Evolutionary conservation across 2,797 vertebrate genomes (phyloP), one percentile per base, ranked within the genome.

Genomic region (Cirrhinus mrigala): DNA sequence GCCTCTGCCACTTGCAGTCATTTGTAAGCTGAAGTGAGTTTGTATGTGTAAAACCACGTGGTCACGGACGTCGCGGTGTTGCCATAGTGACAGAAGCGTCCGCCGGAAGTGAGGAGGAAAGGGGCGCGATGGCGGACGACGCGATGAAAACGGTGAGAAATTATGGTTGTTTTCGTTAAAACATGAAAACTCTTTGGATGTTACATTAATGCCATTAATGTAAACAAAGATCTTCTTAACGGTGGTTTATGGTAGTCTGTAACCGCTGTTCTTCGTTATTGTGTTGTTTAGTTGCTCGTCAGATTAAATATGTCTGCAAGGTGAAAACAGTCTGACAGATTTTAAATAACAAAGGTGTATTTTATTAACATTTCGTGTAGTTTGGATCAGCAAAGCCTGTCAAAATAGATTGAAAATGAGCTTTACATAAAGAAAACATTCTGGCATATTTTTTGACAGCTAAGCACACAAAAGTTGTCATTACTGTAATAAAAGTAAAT

Each of bases 91-190:
- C 24, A 11, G 71, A 62, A 40, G 82, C 84, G 84, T 83, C 86
- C 73, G 76, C 75, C 40, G 50, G 33, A 71, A 44, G 70, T 37
- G 58, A 76, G 27, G 27, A 78, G n/a, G 14, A 27, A 2, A 40
- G 56, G 22, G 33, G 14, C 46, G 44, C 6, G 14, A 90, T 90
- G 89, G 89, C 87, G 60, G 87, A 90, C 79, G 86, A 87, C 10
- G 27, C 18, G 11, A 24, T 80, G 11, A 89, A 80, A 86, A 54
- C 84, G 79, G 89, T 90, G 18, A 89, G 84, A 60, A 69, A 58
- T 24, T 0, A 20, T 58, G 16, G 11, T 3, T 37, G 4, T 24
- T 71, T 69, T 44, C 4, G 10, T 27, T 15, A 12, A 40, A 54
- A 69, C 24, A 3, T 4, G 10, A 5, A 5, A 24, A 10, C 1